These are phyloP conservation scores for Chloebia gouldiae DNA, from an alignment of 2,113 vertebrate genomes.

Conservation along the genomic window DNA sequence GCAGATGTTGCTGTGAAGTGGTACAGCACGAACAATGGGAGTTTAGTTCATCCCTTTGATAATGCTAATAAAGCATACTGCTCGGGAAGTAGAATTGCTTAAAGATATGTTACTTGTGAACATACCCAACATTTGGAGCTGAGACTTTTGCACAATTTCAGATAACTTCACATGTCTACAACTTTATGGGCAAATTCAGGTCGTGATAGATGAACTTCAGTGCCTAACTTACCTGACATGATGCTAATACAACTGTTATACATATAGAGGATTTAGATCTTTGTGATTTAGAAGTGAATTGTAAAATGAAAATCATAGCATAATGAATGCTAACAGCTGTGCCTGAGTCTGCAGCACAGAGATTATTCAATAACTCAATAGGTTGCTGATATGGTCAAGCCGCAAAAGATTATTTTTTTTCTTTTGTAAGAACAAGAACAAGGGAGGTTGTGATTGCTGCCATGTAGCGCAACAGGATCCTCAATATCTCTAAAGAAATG, in stretches of 20 bases:
- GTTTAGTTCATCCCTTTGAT: not conserved
- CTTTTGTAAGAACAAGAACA: not conserved
- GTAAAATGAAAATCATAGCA: not conserved
- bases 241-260: not conserved
- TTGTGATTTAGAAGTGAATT: not conserved
- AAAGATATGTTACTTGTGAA: not conserved
- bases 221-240: not conserved
- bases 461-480: not conserved
- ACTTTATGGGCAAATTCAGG: not conserved
- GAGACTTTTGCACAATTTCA: not conserved
- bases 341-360: not conserved
- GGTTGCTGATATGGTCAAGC: not conserved
- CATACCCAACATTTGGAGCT: not conserved
- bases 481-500: not conserved
- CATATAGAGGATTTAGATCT: not conserved
- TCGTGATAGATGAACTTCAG: not conserved
- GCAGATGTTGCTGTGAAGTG: slow-evolving; percentile 38
- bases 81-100: not conserved
- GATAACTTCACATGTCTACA: not conserved
- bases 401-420: not conserved
- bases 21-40: not conserved
- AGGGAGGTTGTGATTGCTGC: not conserved
- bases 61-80: not conserved
- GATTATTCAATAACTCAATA: not conserved
- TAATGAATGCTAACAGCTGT: not conserved